These are phyloP conservation scores for Branchinecta sandiegonensis DNA, from an alignment of 2,888 invertebrate species.

Conservation along the genomic window DNA sequence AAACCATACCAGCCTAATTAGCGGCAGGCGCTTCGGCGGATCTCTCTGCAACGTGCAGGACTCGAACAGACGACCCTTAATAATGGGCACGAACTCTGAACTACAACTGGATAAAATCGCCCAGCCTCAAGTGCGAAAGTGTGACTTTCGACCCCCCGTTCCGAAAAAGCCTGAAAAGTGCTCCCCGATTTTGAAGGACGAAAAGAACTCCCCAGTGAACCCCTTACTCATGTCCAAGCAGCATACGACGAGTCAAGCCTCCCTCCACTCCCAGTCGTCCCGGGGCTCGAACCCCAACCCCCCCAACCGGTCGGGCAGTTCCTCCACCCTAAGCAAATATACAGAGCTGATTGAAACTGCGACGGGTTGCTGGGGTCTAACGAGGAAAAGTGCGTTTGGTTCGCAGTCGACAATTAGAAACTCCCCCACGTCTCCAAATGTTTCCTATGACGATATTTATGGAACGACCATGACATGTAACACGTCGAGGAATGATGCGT, in stretches of 20 bases:
- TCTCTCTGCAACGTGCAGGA: slow-evolving; percentile 11
- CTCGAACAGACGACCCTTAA: background rate
- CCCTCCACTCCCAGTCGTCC: background rate
- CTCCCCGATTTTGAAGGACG: background rate
- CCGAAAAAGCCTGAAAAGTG: slow-evolving; percentile 11
- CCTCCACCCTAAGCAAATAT: slow-evolving; percentile 11
- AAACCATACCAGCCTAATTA: background rate
- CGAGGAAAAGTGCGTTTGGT: slow-evolving; percentile 13
- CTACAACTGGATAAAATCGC: slow-evolving; percentile 11
- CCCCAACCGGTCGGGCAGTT: background rate
- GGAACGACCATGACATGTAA: background rate
- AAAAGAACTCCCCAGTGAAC: slow-evolving; percentile 13
- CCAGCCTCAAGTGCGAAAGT: slow-evolving; percentile 9
- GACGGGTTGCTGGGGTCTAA: slow-evolving; percentile 8
- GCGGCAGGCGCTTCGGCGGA: background rate
- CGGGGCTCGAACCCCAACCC: background rate
- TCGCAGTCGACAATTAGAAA: slow-evolving; percentile 4
- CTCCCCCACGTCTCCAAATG: slow-evolving; percentile 9
- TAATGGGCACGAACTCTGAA: slow-evolving; percentile 8
- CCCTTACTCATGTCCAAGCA: background rate
- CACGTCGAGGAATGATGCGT: background rate
- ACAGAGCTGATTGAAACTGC: background rate
- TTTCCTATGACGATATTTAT: slow-evolving; percentile 5
- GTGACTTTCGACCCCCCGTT: slow-evolving; percentile 12
- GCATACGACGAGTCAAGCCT: slow-evolving; percentile 2